Conservation (phyloP, 2,797 vertebrate genomes). For the Synanceia verrucosa region DNA sequence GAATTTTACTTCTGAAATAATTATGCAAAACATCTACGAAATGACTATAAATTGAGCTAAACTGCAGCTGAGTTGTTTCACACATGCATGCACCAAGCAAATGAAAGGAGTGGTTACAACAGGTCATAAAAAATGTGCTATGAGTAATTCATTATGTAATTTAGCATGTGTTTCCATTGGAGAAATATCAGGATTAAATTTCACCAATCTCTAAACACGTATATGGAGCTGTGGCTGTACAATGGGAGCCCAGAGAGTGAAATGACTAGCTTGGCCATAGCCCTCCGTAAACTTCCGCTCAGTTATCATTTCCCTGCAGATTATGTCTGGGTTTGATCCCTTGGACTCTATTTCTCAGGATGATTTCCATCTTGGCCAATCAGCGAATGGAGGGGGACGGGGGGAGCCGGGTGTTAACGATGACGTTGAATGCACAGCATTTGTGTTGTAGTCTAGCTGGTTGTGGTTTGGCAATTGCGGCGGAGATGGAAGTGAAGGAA, state of each 20-base stretch:
- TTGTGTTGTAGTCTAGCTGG: too few relatives aligned
- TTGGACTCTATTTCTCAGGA: too few relatives aligned
- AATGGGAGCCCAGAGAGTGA: slow-evolving; percentile 29
- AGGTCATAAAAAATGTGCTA: background rate
- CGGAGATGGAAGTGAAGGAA: too few relatives aligned
- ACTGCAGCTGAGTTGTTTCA: background rate
- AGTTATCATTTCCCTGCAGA: too few relatives aligned
- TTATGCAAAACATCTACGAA: background rate
- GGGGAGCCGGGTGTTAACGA: too few relatives aligned
- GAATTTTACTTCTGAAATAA: background rate
- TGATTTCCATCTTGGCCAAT: too few relatives aligned
- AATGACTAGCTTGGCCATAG: too few relatives aligned
- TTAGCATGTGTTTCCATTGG: slow-evolving; percentile 1
- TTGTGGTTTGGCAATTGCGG: too few relatives aligned
- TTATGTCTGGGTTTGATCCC: too few relatives aligned
- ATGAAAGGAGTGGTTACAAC: slow-evolving; percentile 3
- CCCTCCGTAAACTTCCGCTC: too few relatives aligned
- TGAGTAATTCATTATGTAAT: slow-evolving; percentile 15
- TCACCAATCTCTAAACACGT: slow-evolving; percentile 30
- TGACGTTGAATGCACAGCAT: too few relatives aligned
- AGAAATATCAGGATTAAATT: slow-evolving; percentile 35
- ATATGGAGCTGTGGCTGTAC: slow-evolving; percentile 32
- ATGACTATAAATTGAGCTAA: slow-evolving; percentile 2
- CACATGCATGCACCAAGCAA: background rate
- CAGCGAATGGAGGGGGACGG: too few relatives aligned